Conservation (phyloP, 2,113 vertebrate genomes). For the Lontra canadensis region DNA sequence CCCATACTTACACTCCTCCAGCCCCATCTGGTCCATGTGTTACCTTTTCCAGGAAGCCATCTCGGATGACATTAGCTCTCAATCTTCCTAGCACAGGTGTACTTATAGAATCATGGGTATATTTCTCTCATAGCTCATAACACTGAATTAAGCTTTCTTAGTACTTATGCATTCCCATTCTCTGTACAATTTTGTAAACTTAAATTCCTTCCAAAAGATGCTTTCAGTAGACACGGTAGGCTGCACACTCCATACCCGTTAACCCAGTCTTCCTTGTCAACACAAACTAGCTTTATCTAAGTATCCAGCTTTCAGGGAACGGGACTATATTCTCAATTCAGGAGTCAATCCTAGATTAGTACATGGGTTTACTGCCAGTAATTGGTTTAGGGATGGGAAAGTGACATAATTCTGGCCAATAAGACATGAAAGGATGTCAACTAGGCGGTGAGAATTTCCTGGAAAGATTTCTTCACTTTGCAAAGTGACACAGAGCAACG, state of each 20-base stretch:
- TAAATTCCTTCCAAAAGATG: not conserved
- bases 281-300: constrained; percentile 46
- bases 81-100: not conserved
- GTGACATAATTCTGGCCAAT: constrained; percentile 7
- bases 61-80: not conserved
- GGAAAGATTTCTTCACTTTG: not conserved
- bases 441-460: not conserved
- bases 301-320: not conserved
- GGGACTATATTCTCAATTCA: constrained; percentile 1
- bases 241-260: not conserved
- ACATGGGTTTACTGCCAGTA: constrained; percentile 20
- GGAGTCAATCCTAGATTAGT: constrained; percentile 33
- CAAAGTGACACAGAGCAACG: not conserved
- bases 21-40: too few species aligned
- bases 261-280: constrained; percentile 51
- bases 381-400: constrained; percentile 28
- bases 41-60: not conserved
- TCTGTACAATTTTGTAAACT: constrained; percentile 1
- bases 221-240: not conserved
- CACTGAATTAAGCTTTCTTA: not conserved
- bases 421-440: not conserved
- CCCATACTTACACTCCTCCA: accelerated
- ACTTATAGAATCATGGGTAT: not conserved
- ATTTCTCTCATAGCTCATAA: not conserved
- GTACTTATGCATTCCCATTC: not conserved